A percentile compares a stretch with the other conserved stretches of the same genome.
phyloP scores from a whole-genome alignment of 2,797 vertebrate genomes.

The Eulemur albifrons region DNA sequence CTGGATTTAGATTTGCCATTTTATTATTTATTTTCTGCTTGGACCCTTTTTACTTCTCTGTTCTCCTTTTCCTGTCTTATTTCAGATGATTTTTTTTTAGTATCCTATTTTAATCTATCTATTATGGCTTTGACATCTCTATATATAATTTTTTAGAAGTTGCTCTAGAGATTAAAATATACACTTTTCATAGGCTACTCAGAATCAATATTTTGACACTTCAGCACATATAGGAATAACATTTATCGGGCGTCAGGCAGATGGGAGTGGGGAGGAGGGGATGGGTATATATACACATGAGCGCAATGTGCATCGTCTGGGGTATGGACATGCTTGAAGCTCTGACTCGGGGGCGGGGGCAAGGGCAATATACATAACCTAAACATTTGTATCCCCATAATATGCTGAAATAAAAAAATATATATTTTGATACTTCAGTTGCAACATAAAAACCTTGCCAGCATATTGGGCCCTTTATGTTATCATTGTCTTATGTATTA shows the following conservation, averaged over 20 bases:
- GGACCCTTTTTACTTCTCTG: neutral
- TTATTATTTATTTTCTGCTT: neutral
- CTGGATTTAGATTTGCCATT: neutral
- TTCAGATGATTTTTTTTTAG: neutral
- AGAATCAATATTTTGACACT: constrained; percentile 8
- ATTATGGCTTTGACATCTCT: neutral
- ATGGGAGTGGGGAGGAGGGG: too few species aligned
- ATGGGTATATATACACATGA: too few species aligned
- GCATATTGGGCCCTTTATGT: neutral
- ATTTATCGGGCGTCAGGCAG: too few species aligned
- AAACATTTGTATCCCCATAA: too few species aligned
- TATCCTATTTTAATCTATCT: neutral
- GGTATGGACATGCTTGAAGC: too few species aligned
- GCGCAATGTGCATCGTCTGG: too few species aligned
- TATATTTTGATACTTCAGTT: neutral
- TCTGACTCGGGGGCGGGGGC: too few species aligned
- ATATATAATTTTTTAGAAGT: neutral
- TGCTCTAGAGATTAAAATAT: neutral
- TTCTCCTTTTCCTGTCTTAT: neutral
- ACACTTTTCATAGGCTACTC: neutral
- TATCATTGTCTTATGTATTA: neutral
- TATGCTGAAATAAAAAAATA: too few species aligned
- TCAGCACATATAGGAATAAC: neutral
- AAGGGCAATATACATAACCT: too few species aligned
- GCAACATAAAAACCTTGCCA: neutral